phyloP scores from a whole-genome alignment of 92 coral and sea anemone genomes.

The Metridium senile region DNA sequence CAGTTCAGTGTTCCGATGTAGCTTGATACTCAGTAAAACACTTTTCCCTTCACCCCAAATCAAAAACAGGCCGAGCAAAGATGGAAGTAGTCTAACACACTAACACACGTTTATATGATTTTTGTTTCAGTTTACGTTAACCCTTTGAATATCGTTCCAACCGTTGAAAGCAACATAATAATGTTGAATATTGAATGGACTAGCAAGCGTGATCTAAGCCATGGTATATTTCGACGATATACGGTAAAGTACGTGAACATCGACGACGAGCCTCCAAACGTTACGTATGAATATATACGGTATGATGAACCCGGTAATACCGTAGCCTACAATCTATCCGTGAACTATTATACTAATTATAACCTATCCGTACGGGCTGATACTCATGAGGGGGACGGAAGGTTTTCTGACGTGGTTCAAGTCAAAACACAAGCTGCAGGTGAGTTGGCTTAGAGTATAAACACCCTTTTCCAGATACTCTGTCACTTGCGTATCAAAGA shows the following conservation, averaged over 20 bases:
- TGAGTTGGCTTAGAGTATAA: conserved; percentile 13
- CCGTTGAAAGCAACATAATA: background rate
- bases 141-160: background rate
- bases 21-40: no score
- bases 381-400: conserved; percentile 34
- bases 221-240: conserved; percentile 29
- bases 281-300: background rate
- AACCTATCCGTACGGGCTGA: conserved; percentile 34
- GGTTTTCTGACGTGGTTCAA: conserved; percentile 20
- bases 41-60: no score
- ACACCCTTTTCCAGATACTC: no score
- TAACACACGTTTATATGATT: background rate
- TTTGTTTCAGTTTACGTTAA: conserved; percentile 3
- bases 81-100: no score
- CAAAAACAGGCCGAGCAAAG: no score
- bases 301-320: background rate
- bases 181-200: background rate
- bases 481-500: no score
- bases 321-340: background rate
- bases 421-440: conserved; percentile 44
- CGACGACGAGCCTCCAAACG: background rate
- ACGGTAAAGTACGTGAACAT: background rate
- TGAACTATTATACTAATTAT: conserved; percentile 24
- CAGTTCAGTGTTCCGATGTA: no score
- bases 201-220: background rate